phyloP scores from a whole-genome alignment of 1,140 invertebrate genomes.

The Xylocopa sonorina region DNA sequence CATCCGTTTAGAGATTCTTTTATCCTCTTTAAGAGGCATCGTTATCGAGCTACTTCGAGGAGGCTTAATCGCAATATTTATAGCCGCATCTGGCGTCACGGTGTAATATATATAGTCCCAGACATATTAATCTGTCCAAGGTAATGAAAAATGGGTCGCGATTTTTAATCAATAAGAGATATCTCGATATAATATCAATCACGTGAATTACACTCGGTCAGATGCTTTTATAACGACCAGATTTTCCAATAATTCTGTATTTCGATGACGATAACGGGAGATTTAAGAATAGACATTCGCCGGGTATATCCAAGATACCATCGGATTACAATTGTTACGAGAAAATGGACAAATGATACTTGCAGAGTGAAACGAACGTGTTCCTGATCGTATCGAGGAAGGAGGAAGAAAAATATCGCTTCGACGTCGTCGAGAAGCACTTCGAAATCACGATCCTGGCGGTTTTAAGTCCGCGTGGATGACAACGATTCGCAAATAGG shows the following conservation, averaged over 20 bases:
- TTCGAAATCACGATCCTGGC: neutral
- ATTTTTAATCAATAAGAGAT: conserved; percentile 4
- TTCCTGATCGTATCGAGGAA: too few relatives aligned
- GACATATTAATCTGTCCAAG: conserved; percentile 7
- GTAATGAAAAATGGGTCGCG: neutral
- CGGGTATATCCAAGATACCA: too few relatives aligned
- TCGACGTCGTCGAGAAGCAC: too few relatives aligned
- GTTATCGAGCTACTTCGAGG: neutral
- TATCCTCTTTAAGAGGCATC: neutral
- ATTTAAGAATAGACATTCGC: too few relatives aligned
- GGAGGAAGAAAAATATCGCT: too few relatives aligned
- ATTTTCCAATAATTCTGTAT: neutral
- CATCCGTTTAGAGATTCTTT: neutral
- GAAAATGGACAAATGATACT: too few relatives aligned
- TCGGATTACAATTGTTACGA: too few relatives aligned
- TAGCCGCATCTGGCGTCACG: neutral
- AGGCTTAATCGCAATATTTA: conserved; percentile 18
- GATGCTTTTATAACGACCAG: too few relatives aligned
- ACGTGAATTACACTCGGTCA: too few relatives aligned
- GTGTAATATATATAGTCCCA: neutral
- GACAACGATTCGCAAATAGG: conserved; percentile 2
- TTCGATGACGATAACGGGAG: neutral
- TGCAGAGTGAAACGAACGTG: too few relatives aligned
- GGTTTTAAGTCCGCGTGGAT: neutral
- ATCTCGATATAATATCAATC: neutral